Evolutionary conservation across 1,140 invertebrate species (phyloP).

Genomic region (Dolichoris vasculosae): DNA sequence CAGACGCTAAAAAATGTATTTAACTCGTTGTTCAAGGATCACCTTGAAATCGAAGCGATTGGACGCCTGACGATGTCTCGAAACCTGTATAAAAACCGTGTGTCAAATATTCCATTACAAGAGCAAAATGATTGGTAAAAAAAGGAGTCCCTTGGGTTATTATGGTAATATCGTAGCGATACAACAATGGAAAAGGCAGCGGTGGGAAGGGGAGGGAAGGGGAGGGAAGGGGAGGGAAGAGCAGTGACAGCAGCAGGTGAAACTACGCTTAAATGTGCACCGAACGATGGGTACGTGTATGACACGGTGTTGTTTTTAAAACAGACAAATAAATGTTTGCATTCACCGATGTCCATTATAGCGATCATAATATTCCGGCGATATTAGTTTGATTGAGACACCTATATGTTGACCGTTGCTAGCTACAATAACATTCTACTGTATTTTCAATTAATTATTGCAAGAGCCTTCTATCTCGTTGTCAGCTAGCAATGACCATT

Average conservation of each 20-base stretch:
- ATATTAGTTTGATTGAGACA: slow-evolving; percentile 52
- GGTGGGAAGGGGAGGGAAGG: not conserved
- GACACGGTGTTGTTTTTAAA: slow-evolving; percentile 47
- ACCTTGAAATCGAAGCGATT: too few relatives aligned
- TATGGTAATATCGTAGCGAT: not conserved
- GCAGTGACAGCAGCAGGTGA: not conserved
- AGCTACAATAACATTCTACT: slow-evolving; percentile 20
- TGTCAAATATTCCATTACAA: not conserved
- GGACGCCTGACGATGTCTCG: too few relatives aligned
- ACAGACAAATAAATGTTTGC: slow-evolving; percentile 43
- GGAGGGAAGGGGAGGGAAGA: not conserved
- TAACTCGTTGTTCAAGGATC: too few relatives aligned
- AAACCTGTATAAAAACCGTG: too few relatives aligned
- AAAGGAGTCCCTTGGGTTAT: slow-evolving; percentile 8
- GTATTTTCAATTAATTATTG: slow-evolving; percentile 55
- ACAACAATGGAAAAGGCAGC: not conserved
- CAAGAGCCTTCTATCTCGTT: slow-evolving; percentile 24
- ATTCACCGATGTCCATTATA: slow-evolving; percentile 46
- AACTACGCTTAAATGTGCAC: not conserved
- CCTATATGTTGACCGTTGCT: slow-evolving; percentile 37
- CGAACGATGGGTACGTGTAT: not conserved
- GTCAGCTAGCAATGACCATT: not conserved
- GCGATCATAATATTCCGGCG: slow-evolving; percentile 49
- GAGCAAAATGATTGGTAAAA: not conserved
- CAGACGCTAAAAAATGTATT: too few relatives aligned